Percentiles rank a stretch among this genome's conserved stretches.
Conservation (phyloP, 2,797 vertebrate species). For the Silurus lanzhouensis region DNA sequence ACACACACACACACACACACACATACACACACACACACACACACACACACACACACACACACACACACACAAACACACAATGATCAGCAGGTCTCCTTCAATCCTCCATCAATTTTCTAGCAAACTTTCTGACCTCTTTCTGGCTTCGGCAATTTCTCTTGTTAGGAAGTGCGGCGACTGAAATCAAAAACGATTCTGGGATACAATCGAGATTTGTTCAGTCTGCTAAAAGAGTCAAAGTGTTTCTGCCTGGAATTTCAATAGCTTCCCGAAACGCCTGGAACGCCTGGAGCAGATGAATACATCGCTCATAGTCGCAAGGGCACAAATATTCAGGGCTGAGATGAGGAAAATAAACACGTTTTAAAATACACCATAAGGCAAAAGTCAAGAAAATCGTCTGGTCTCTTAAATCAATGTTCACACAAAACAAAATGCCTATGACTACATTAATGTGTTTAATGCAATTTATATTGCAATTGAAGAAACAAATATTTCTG, state of each 20-base stretch:
- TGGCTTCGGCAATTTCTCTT: slow-evolving; percentile 5
- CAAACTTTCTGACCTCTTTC: slow-evolving; percentile 14
- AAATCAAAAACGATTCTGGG: slow-evolving; percentile 15
- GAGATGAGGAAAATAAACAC: not conserved
- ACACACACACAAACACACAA: not conserved
- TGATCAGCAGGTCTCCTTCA: slow-evolving; percentile 7
- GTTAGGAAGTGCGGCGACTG: not conserved
- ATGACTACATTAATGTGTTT: too few species aligned
- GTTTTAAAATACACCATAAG: not conserved
- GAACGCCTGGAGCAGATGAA: not conserved
- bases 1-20: slow-evolving; percentile 12
- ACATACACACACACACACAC: slow-evolving; percentile 12
- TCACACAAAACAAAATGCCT: not conserved
- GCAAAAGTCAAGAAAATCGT: not conserved
- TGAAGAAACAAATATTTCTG: not conserved
- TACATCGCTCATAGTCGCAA: not conserved
- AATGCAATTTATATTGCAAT: not conserved
- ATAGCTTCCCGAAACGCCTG: slow-evolving; percentile 10
- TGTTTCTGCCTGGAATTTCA: slow-evolving; percentile 25
- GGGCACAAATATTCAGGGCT: not conserved
- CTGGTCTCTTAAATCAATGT: not conserved
- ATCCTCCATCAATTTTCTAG: not conserved
- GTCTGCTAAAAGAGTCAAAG: not conserved
- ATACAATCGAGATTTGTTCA: slow-evolving; percentile 18
- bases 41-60: not conserved